Percentiles rank a stretch among this genome's conserved stretches.
Conservation (phyloP, 2,113 vertebrate genomes). For the Toxotes jaculatrix region DNA sequence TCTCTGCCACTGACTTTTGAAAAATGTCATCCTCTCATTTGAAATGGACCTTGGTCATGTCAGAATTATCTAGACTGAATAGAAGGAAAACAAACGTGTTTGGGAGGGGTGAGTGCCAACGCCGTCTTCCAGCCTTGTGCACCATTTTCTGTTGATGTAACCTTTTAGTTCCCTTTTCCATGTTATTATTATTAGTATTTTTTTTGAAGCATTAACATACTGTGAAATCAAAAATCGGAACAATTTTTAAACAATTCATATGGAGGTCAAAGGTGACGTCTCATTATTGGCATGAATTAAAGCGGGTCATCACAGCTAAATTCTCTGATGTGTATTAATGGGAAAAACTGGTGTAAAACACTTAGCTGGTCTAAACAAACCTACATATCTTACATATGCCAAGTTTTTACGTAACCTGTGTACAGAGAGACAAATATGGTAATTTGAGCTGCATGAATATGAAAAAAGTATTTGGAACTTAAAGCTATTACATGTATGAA, state of each 20-base stretch:
- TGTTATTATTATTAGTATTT: too few relatives aligned
- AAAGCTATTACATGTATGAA: not conserved
- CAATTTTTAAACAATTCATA: not conserved
- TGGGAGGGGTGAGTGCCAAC: not conserved
- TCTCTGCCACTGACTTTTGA: not conserved
- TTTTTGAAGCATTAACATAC: not conserved
- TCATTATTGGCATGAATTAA: not conserved
- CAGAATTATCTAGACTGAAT: not conserved
- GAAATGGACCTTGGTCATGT: slow-evolving; percentile 19
- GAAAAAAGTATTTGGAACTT: not conserved
- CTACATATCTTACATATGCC: not conserved
- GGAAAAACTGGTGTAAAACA: not conserved
- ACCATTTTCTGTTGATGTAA: not conserved
- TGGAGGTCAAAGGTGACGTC: not conserved
- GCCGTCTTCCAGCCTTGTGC: not conserved
- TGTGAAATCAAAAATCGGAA: not conserved
- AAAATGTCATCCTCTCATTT: not conserved
- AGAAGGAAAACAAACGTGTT: slow-evolving; percentile 19
- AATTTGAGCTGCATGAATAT: not conserved
- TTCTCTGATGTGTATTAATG: not conserved
- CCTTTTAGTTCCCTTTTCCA: not conserved
- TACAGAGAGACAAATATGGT: not conserved
- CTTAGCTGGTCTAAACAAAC: not conserved
- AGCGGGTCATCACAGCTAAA: not conserved
- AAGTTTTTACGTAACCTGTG: not conserved